A percentile compares a stretch with the other conserved stretches of the same genome.
Evolutionary conservation across 2,888 invertebrate species (phyloP).

Genomic region (Andrena hattorfiana): DNA sequence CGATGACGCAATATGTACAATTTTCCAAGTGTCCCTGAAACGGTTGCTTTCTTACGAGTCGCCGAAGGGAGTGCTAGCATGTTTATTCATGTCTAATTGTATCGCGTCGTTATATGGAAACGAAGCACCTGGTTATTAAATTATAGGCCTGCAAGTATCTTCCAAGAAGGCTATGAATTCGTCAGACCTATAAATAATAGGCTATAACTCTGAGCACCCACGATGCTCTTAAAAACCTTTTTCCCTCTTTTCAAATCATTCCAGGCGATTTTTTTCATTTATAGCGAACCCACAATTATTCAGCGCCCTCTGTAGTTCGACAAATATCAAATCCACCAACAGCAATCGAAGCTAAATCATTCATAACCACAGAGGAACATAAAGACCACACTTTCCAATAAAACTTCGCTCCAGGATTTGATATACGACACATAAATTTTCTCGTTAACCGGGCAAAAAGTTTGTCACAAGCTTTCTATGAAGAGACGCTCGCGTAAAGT

Average conservation of each 20-base stretch:
- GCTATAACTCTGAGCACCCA: constrained; percentile 8
- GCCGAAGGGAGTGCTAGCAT: constrained; percentile 2
- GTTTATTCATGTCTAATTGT: constrained; percentile 27
- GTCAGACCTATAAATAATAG: constrained; percentile 5
- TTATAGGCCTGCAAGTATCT: constrained; percentile 26
- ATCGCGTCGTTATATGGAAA: constrained; percentile 25
- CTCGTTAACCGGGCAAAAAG: neutral
- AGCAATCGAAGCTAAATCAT: no score
- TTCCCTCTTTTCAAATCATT: constrained; percentile 28
- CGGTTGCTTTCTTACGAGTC: neutral
- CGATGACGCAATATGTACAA: neutral
- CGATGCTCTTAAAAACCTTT: constrained; percentile 34
- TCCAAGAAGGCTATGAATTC: constrained; percentile 12
- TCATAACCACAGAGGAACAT: no score
- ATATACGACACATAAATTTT: neutral
- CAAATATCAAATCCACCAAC: no score
- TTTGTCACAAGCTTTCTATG: neutral
- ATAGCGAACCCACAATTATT: neutral
- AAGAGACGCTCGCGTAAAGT: neutral
- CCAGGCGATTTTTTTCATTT: neutral
- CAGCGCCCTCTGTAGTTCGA: neutral
- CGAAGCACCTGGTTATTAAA: constrained; percentile 39
- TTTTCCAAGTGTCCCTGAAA: constrained; percentile 9
- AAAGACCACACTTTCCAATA: no score
- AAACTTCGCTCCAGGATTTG: neutral